Evolutionary conservation across 2,797 vertebrate species (phyloP).

Genomic region (Adrianichthys oophorus): DNA sequence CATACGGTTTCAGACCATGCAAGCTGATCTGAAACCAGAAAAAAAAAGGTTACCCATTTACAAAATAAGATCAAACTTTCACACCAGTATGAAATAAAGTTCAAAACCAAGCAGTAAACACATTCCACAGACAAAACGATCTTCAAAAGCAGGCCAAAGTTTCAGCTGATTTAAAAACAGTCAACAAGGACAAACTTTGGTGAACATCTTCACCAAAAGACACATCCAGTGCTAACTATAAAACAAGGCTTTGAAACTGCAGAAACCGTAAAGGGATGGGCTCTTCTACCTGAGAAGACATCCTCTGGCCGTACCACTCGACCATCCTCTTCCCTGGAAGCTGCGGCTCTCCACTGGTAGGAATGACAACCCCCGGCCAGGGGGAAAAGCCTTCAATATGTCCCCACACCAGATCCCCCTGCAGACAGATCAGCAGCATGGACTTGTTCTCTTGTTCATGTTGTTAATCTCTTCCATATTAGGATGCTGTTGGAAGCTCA

Average conservation of each 20-base stretch:
- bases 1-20: constrained; percentile 49
- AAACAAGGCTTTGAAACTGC: background rate
- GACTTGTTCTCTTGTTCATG: too few relatives aligned
- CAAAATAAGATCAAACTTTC: too few relatives aligned
- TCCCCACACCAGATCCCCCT: constrained; percentile 74
- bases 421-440: background rate
- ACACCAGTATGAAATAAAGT: too few relatives aligned
- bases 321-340: constrained; percentile 36
- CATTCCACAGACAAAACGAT: too few relatives aligned
- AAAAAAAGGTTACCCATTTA: background rate
- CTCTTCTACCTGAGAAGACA: constrained; percentile 26
- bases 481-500: too few relatives aligned
- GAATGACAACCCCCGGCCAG: constrained; percentile 66
- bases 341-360: background rate
- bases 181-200: background rate
- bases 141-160: too few relatives aligned
- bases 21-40: constrained; percentile 51
- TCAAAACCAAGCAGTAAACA: too few relatives aligned
- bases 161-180: background rate
- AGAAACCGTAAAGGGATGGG: background rate
- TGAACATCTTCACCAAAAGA: background rate
- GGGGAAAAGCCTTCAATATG: constrained; percentile 31
- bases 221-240: background rate
- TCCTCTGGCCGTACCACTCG: constrained; percentile 66
- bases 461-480: too few relatives aligned